These are phyloP conservation scores for Lophotis ruficrista DNA, from an alignment of 2,113 vertebrate genomes.

Conservation along the genomic window DNA sequence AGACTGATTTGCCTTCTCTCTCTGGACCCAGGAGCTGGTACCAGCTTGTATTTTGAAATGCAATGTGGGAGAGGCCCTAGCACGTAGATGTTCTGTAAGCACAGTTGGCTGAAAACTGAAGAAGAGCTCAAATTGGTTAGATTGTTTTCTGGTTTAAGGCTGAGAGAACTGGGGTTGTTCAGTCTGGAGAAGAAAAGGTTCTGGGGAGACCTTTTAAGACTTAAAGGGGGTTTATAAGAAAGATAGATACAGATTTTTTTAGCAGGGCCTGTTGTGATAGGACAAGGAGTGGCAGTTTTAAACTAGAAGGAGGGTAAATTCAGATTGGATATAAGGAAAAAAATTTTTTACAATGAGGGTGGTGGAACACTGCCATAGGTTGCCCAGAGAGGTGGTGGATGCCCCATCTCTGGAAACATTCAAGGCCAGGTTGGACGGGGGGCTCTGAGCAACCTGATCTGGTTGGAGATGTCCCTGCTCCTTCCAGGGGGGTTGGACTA, in stretches of 20 bases:
- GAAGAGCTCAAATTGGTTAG: not conserved
- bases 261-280: not conserved
- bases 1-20: not conserved
- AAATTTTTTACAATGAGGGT: not conserved
- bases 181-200: not conserved
- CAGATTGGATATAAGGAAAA: not conserved
- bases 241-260: not conserved
- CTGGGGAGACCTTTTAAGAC: not conserved
- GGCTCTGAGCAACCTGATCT: not conserved
- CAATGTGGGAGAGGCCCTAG: not conserved
- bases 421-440: not conserved
- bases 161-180: not conserved
- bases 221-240: not conserved
- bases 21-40: not conserved
- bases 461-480: not conserved
- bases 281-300: not conserved
- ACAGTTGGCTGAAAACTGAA: not conserved
- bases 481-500: not conserved
- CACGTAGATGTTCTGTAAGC: accelerated
- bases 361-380: not conserved
- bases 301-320: not conserved
- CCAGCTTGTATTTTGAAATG: not conserved
- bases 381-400: not conserved
- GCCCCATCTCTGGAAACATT: not conserved
- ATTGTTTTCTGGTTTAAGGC: not conserved